Base-by-base conservation (phyloP, 1,140 invertebrate genomes). In the Panagrolaimus sp. region DNA sequence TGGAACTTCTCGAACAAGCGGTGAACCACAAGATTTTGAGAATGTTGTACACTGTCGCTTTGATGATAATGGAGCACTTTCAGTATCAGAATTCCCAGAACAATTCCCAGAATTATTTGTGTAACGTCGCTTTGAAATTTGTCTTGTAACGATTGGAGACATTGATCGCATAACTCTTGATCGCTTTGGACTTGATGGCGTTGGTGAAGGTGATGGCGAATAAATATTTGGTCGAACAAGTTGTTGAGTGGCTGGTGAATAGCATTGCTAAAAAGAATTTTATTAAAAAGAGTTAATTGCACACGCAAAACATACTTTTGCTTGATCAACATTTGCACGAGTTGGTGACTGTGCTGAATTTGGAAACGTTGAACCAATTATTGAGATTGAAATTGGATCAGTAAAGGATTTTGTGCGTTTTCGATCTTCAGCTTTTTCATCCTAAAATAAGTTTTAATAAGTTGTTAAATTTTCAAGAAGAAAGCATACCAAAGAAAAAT, bases 351-450 rank as follows among this genome's bases (percentile, higher is more conserved):
- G 71, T 12, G 77, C 70, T 28, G 72, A 71, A 15, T 70, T 70
- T 15, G 77, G 65, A 55, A 77, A 77, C 7, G 74, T 71, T 67
- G 70, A 79, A 17, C 77, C 79, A 10, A 77, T 74, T 24, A 77
- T 70, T 12, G 10, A 26, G 5, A 58, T 28, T 21, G 75, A 74
- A 47, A 77, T 79, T 1, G 77, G 76, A 28, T 77, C 76, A 66
- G 76, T 69, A 24, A 79, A 65, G 43, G 77, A 74, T 38, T 77
- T 79, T 43, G 76, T 71, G 8, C 76, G 64, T 62, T 77, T 77
- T 21, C 76, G 58, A n/a, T 79, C 77, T 21, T 77, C 76, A 44
- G 44, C 63, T 32, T 58, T n/a, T n/a, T 73, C 73, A 17, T 77
- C 76, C 43, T 78, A 75, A 76, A 78, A 63, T 70, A 76, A 52